These are phyloP conservation scores for Herpetotheres cachinnans DNA, from an alignment of 2,113 vertebrate genomes.

Conservation along the genomic window DNA sequence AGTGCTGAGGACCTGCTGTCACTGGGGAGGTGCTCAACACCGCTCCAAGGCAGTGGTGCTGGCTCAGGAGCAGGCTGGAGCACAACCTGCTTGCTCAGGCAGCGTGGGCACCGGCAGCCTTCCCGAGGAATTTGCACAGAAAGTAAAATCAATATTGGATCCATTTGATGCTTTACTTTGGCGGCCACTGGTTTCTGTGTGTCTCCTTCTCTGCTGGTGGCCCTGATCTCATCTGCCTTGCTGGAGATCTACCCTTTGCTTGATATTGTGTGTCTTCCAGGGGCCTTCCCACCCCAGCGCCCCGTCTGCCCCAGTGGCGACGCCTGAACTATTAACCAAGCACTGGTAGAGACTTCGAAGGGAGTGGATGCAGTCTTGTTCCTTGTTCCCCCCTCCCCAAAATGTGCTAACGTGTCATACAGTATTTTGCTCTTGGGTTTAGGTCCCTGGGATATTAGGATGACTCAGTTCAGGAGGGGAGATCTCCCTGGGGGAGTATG, in stretches of 20 bases:
- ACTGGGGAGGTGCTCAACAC: background rate
- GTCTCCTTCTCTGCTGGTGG: conserved; percentile 39
- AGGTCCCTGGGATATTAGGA: background rate
- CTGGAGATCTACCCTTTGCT: background rate
- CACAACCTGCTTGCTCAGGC: background rate
- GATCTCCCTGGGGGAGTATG: background rate
- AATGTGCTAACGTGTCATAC: background rate
- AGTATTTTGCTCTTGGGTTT: background rate
- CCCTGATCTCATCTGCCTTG: background rate
- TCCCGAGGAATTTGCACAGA: background rate
- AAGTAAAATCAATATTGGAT: background rate
- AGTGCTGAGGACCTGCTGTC: background rate
- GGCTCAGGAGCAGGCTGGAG: background rate
- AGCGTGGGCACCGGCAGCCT: accelerated
- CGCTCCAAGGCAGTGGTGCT: background rate
- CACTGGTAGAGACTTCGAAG: background rate
- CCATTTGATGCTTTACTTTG: background rate
- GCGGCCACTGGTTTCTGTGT: background rate
- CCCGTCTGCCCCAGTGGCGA: background rate
- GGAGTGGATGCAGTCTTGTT: background rate
- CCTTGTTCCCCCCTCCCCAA: background rate
- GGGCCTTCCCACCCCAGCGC: background rate
- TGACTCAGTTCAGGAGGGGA: background rate
- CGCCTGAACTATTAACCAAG: background rate
- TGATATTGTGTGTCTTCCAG: background rate